Evolutionary conservation across 1,140 invertebrate genomes (phyloP), one percentile per base, ranked within the genome.

Genomic region (Pinna nobilis): DNA sequence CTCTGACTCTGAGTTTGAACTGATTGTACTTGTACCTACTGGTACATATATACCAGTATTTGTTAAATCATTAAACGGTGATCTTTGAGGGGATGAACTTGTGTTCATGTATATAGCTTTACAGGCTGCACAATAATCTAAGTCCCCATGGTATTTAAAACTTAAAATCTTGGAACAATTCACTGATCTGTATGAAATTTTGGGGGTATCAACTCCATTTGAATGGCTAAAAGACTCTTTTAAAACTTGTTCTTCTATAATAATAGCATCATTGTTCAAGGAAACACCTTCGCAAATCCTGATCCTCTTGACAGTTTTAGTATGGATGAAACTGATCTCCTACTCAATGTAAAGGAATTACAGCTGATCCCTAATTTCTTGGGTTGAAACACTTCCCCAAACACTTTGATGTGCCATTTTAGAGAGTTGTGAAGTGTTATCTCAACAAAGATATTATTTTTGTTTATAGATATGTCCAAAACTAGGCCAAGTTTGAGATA

Each of bases 371-470:
- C 30, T 18, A 60, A 18, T 18, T 35, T 15, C 32, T 2, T 32
- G 18, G 32, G 32, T 18, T 35, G 7, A 18, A 60, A 18, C 37
- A 5, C 33, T 18, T 35, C 5, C 3, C 13, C 35, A 60, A 33
- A 60, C 3, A 20, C 23, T 5, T 11, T 32, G 20, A 35, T 11
- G 35, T 33, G 13, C 32, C 57, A 60, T 20, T 30, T 35, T 25
- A 53, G 6, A 11, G 18, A 39, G 30, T 15, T 15, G 32, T 35
- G 15, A 37, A 60, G 18, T 18, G 30, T 4, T 44, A 60, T 35
- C 37, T 60, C 57, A 33, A 25, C 25, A 33, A 60, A 9, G 23
- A 60, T 25, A 18, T 25, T 25, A 60, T 60, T 60, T 33, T 60
- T 7, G 37, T 60, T 35, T 6, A 37, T 60, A 5, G 32, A 60